phyloP scores from a whole-genome alignment of 53 echinoderm and acorn worm species.

The Echinarachnius parma region DNA sequence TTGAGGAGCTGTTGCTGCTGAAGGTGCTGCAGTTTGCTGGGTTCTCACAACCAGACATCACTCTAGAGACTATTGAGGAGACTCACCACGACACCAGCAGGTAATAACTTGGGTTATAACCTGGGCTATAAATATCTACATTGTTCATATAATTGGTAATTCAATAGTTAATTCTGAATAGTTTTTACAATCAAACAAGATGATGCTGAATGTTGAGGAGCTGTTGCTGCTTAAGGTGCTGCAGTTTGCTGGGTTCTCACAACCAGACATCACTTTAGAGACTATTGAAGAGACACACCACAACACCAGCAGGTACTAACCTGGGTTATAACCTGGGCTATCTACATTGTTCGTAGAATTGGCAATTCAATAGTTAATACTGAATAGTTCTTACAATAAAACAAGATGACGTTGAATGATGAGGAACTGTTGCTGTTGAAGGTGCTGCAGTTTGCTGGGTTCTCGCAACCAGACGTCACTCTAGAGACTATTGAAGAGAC shows the following conservation, averaged over 20 bases:
- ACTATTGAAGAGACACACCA: conserved; percentile 81
- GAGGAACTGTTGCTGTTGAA: conserved; percentile 89
- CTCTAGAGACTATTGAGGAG: conserved; percentile 80
- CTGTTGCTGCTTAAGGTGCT: conserved; percentile 81
- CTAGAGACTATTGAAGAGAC: conserved; percentile 81
- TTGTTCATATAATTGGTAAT: too few species aligned
- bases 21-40: conserved; percentile 87
- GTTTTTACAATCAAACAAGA: too few species aligned
- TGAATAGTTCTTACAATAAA: conserved; percentile 47
- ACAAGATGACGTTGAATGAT: conserved; percentile 75
- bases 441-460: conserved; percentile 81
- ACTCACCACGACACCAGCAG: conserved; percentile 79
- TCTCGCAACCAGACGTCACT: conserved; percentile 69
- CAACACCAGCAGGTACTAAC: conserved; percentile 83
- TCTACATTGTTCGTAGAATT: background rate
- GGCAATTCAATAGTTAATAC: conserved; percentile 18
- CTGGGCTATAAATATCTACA: too few species aligned
- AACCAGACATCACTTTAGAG: conserved; percentile 73
- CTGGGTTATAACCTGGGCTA: too few species aligned
- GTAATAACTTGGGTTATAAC: too few species aligned
- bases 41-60: conserved; percentile 69
- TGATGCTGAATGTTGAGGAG: conserved; percentile 88
- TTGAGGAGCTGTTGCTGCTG: conserved; percentile 84
- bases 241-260: conserved; percentile 82
- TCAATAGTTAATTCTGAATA: too few species aligned